These are phyloP conservation scores for Ctenopoma multispine DNA, from an alignment of 2,797 vertebrate genomes.

Conservation along the genomic window DNA sequence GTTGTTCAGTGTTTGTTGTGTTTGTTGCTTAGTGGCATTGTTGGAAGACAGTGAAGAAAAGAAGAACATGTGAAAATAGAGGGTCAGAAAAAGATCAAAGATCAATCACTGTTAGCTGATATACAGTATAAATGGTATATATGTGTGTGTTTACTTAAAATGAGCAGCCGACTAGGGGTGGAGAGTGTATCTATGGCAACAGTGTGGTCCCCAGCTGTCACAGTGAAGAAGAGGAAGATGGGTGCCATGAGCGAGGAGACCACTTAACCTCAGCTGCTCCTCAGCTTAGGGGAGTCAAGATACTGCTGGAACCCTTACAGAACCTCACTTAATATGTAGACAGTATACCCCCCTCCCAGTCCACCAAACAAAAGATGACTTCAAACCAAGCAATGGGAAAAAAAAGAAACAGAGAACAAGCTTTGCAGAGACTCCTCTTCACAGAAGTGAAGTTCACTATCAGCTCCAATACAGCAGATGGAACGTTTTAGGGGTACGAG, in stretches of 20 bases:
- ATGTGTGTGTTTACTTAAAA: constrained; percentile 75
- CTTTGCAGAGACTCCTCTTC: constrained; percentile 58
- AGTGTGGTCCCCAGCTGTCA: constrained; percentile 87
- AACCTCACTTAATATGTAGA: constrained; percentile 86
- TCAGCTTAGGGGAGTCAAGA: constrained; percentile 88
- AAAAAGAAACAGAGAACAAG: constrained; percentile 34
- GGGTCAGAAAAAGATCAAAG: constrained; percentile 7
- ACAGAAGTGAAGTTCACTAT: constrained; percentile 68
- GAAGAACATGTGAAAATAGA: neutral
- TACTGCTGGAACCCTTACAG: constrained; percentile 81
- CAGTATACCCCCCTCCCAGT: constrained; percentile 60
- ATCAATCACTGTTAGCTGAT: constrained; percentile 28
- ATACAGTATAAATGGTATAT: constrained; percentile 5
- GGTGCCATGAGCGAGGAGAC: constrained; percentile 84
- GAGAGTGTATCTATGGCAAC: constrained; percentile 84
- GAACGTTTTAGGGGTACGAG: constrained; percentile 60
- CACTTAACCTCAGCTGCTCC: constrained; percentile 88
- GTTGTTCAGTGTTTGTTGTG: constrained; percentile 46
- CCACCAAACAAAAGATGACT: constrained; percentile 75
- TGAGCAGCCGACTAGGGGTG: constrained; percentile 78
- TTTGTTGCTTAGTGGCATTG: constrained; percentile 20
- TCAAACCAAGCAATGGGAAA: constrained; percentile 65
- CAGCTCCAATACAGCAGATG: constrained; percentile 69
- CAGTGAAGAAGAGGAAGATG: constrained; percentile 82
- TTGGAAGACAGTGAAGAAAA: constrained; percentile 3